Base-by-base conservation (phyloP, 2,797 vertebrate genomes). In the Nyctibius grandis region DNA sequence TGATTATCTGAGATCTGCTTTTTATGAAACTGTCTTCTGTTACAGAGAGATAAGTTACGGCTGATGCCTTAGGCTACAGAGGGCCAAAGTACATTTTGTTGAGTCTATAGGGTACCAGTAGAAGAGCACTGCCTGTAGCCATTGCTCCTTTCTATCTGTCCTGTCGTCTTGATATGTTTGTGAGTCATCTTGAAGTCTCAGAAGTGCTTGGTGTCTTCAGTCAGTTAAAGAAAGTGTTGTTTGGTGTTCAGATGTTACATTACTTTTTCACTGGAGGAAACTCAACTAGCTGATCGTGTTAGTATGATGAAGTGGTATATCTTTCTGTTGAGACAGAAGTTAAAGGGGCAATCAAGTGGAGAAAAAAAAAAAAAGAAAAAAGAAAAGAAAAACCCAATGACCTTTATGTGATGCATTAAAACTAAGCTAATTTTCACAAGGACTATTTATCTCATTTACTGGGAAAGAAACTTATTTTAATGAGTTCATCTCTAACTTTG, bases 111-210 rank as follows among this genome's bases (percentile, higher is more conserved):
- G 60, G 61, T 34, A 50, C 38, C 60, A 65, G 38, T 34, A 60
- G 88, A 87, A 65, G 31, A 86, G 26, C 26, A 92, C 31, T 73
- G 87, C 15, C 72, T 78, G 25, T 65, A 76, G 61, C 18, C 59
- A 48, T 68, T 84, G 54, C 36, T 84, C 9, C 9, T 79, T 94
- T 75, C 91, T 69, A 69, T 91, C 77, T 91, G 53, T 86, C 67
- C 85, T 94, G 72, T 94, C 91, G 90, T 80, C 87, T 86, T 79
- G 61, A 73, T 83, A n/a, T 31, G n/a, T 85, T 81, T 91, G 23
- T 44, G 63, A 88, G 36, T 73, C 50, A 47, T 50, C 9, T 2
- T 93, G 76, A 95, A 93, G 56, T 77, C 78, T 94, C 83, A 63
- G n/a, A 87, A 80, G 73, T 54, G 33, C 26, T 65, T 60, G 28